Evolutionary conservation across 2,113 vertebrate genomes (phyloP).

Genomic region (Blennius ocellaris): DNA sequence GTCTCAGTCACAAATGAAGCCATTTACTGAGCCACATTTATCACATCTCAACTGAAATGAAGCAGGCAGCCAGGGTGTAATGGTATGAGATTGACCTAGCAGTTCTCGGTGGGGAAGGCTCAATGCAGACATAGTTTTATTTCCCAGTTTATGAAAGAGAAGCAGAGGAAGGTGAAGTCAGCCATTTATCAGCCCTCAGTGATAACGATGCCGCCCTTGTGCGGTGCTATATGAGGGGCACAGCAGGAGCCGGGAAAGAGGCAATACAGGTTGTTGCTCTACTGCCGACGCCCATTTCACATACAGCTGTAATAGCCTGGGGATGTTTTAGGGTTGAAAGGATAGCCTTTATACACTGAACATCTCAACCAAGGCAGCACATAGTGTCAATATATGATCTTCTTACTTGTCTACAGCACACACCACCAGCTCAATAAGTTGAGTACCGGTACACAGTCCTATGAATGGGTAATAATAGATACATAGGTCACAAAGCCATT

Average conservation of each 20-base stretch:
- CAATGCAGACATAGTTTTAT: slow-evolving; percentile 29
- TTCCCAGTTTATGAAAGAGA: slow-evolving; percentile 47
- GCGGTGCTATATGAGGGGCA: slow-evolving; percentile 43
- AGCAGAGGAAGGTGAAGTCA: slow-evolving; percentile 37
- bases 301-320: slow-evolving; percentile 21
- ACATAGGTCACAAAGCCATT: not conserved
- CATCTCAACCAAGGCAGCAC: not conserved
- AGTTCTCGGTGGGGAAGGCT: slow-evolving; percentile 26
- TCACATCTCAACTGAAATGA: slow-evolving; percentile 27
- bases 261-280: slow-evolving; percentile 7
- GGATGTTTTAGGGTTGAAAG: slow-evolving; percentile 9
- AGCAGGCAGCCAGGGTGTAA: slow-evolving; percentile 29
- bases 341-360: slow-evolving; percentile 6
- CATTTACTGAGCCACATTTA: slow-evolving; percentile 16
- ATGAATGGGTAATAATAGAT: not conserved
- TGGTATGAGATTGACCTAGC: slow-evolving; percentile 45
- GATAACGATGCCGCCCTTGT: slow-evolving; percentile 46
- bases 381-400: not conserved
- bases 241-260: slow-evolving; percentile 45
- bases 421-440: not conserved
- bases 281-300: slow-evolving; percentile 23
- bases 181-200: slow-evolving; percentile 47
- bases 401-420: not conserved
- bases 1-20: slow-evolving; percentile 28
- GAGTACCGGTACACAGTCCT: not conserved